Base-by-base conservation (phyloP, 2,888 invertebrate species). In the Aethes cnicana region DNA sequence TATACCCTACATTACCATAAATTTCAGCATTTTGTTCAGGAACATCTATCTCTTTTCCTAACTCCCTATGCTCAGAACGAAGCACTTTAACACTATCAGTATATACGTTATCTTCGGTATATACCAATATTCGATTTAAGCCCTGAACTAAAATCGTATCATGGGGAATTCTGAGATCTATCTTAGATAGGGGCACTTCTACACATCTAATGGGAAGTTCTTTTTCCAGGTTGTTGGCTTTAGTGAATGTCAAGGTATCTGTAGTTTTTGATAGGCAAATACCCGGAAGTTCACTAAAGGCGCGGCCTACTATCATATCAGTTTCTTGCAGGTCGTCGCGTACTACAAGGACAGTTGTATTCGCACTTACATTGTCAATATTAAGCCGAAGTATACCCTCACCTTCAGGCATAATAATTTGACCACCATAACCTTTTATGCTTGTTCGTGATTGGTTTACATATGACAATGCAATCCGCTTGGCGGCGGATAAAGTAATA, bases 391-490 rank as follows among this genome's bases (percentile, higher is more conserved):
- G 6, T 3, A n/a, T 26, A 26, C 6, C 33, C 44, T 28, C 44
- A 33, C 50, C 50, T 28, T 43, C 36, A 16, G 43, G 44, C 2
- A 18, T 50, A 1, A 43, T 50, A 14, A 50, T 37, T 21, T 50
- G 49, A 16, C 50, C 50, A 8, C 50, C 43, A 26, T 43, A 50
- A 4, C 36, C 36, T 16, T 37, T 43, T 9, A 50, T 50, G 26
- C 43, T 50, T 9, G 43, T 50, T n/a, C 8, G 21, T 42, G 23
- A 42, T 23, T 42, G 17, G 1, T 33, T 41, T 3, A 28, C 28
- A 7, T 43, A 26, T 6, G 7, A 7, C 3, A 26, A 8, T 7
- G 4, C 8, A n/a, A 26, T 26, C 26, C 3, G 4, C 16, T 28
- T 28, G 16, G 50, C 50, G 4, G 50, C 50, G 6, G 28, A 36